These are phyloP conservation scores for Ciconia stormi DNA, from an alignment of 2,113 vertebrate species.

Conservation along the genomic window DNA sequence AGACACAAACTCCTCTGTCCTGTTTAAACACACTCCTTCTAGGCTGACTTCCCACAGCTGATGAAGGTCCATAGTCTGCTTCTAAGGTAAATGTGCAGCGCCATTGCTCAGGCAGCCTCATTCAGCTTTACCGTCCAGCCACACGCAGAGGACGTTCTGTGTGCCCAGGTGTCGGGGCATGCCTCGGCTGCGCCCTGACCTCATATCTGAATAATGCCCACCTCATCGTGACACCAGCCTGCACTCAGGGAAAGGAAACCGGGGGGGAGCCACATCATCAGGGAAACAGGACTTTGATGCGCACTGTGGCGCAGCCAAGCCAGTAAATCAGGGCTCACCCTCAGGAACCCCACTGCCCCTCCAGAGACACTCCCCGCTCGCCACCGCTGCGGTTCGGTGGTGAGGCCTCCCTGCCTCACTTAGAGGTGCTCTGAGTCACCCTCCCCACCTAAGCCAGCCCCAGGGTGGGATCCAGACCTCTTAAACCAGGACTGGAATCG, in stretches of 20 bases:
- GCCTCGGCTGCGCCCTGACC: too few species aligned
- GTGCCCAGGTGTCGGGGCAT: too few species aligned
- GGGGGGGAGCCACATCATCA: not conserved
- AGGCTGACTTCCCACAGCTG: not conserved
- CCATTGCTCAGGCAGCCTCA: not conserved
- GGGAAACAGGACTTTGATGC: not conserved
- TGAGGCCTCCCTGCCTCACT: not conserved
- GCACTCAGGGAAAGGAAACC: not conserved
- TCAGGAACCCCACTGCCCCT: not conserved
- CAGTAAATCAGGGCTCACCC: not conserved
- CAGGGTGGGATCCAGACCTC: not conserved
- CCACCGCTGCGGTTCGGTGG: rapidly evolving
- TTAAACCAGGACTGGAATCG: not conserved
- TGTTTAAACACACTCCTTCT: not conserved
- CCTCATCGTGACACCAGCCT: not conserved
- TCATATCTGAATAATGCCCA: not conserved
- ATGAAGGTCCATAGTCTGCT: not conserved
- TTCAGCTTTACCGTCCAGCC: not conserved
- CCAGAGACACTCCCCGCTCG: not conserved
- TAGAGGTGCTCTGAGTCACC: not conserved
- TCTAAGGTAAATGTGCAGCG: not conserved
- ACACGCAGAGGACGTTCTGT: not conserved
- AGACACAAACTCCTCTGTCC: not conserved
- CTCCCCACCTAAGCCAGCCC: not conserved
- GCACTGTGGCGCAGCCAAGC: not conserved